Conservation (phyloP, 2,797 vertebrate genomes). For the Denticeps clupeoides region DNA sequence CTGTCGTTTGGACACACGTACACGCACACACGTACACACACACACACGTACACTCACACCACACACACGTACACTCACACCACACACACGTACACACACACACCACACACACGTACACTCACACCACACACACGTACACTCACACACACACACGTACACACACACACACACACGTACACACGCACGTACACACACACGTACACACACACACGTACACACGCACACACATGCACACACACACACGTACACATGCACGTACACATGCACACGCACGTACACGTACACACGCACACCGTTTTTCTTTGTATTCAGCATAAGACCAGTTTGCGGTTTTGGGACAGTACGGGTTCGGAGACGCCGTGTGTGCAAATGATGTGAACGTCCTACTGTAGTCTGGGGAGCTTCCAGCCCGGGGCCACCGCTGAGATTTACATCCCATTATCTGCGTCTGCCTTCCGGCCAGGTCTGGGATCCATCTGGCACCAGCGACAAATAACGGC, state of each 20-base stretch:
- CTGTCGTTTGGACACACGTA: too few relatives aligned
- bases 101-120: not conserved
- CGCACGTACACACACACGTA: not conserved
- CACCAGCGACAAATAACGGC: too few relatives aligned
- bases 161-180: not conserved
- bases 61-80: not conserved
- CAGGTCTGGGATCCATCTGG: too few relatives aligned
- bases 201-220: not conserved
- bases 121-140: not conserved
- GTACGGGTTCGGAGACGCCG: too few relatives aligned
- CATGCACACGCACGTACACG: not conserved
- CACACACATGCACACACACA: not conserved
- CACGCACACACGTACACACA: not conserved
- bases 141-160: not conserved
- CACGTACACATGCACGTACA: not conserved
- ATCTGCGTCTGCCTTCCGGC: too few relatives aligned
- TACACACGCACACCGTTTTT: too few relatives aligned
- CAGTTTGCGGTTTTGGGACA: too few relatives aligned
- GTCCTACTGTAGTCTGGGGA: too few relatives aligned
- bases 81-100: not conserved
- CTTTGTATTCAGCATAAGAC: too few relatives aligned
- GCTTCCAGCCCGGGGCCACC: too few relatives aligned
- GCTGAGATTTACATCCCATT: too few relatives aligned
- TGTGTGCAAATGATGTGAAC: too few relatives aligned
- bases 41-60: not conserved